Base-by-base conservation (phyloP, 2,888 invertebrate genomes). In the Priocnemis perturbator region DNA sequence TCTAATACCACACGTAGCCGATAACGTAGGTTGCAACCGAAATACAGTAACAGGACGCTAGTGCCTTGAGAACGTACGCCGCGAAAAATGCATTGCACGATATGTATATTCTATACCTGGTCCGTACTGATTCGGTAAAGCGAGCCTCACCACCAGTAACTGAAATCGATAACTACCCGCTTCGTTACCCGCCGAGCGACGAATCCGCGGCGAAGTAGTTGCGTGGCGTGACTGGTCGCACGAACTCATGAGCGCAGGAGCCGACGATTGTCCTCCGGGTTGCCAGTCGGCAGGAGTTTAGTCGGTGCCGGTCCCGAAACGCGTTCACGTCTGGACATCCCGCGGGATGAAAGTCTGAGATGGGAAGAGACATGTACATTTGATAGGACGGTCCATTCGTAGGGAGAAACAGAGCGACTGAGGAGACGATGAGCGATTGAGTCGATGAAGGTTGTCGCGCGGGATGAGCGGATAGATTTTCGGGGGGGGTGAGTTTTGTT, bases 271-370 rank as follows among this genome's bases (percentile, higher is more conserved):
- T 82, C 78, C 78, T 84, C 74, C 76, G 82, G 81, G 84, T 83
- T 83, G 82, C 79, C 80, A 75, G 73, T 77, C 74, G 82, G 56
- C 82, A 86, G 86, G 85, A 83, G 86, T 83, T 86, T 65, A 86
- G 86, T 86, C 79, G 80, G 84, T 84, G 81, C 83, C 81, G 82
- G 86, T 84, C 79, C 81, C 85, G 85, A 85, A 82, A 85, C 83
- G 79, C 84, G 85, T 83, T 82, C 81, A 83, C 82, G 81, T 80
- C 78, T 71, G 81, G 71, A 71, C 79, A 77, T 75, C 55, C 61
- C 71, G 65, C 69, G 73, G 75, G 73, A 55, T 69, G 60, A 61
- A 61, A 59, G 72, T 73, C 70, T 66, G 85, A 76, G 69, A 86
- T 86, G 86, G 78, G 74, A 81, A 82, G 64, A 69, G 74, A 71